phyloP scores from a whole-genome alignment of 2,797 vertebrate genomes.

The Sebastes miniatus region DNA sequence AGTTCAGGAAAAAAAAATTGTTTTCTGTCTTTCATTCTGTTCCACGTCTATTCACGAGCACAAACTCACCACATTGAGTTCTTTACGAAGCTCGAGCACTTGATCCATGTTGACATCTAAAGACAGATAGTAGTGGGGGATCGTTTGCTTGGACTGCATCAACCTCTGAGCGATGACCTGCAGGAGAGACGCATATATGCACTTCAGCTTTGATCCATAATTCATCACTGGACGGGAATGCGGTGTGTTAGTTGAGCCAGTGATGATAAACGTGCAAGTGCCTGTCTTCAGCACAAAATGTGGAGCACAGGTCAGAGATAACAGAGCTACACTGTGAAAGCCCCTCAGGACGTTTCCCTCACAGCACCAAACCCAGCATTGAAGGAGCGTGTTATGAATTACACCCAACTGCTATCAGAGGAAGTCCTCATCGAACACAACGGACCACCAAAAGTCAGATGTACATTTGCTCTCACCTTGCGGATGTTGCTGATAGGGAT shows the following conservation, averaged over 20 bases:
- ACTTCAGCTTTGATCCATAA: conserved; percentile 42
- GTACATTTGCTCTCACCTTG: conserved; percentile 80
- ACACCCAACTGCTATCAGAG: not conserved
- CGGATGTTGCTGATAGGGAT: conserved; percentile 95
- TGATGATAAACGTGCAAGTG: conserved; percentile 13
- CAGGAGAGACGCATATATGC: conserved; percentile 11
- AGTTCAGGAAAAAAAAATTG: not conserved
- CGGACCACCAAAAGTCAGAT: not conserved
- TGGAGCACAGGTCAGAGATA: conserved; percentile 34
- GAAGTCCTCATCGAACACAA: not conserved
- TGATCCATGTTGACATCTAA: conserved; percentile 95
- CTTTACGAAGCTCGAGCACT: conserved; percentile 90
- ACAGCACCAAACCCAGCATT: not conserved
- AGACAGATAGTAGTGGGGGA: conserved; percentile 99
- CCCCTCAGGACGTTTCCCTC: conserved; percentile 15
- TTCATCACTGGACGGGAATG: conserved; percentile 20
- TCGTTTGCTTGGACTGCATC: conserved; percentile 98
- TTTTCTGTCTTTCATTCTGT: not conserved
- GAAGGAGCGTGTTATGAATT: not conserved
- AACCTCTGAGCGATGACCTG: conserved; percentile 98
- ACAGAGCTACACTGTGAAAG: conserved; percentile 11
- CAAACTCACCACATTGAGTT: conserved; percentile 90
- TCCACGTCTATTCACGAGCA: not conserved
- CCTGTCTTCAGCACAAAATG: not conserved
- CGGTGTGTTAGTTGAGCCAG: not conserved